Base-by-base conservation (phyloP, 2,797 vertebrate species). In the Stomatorhinus walkeri region DNA sequence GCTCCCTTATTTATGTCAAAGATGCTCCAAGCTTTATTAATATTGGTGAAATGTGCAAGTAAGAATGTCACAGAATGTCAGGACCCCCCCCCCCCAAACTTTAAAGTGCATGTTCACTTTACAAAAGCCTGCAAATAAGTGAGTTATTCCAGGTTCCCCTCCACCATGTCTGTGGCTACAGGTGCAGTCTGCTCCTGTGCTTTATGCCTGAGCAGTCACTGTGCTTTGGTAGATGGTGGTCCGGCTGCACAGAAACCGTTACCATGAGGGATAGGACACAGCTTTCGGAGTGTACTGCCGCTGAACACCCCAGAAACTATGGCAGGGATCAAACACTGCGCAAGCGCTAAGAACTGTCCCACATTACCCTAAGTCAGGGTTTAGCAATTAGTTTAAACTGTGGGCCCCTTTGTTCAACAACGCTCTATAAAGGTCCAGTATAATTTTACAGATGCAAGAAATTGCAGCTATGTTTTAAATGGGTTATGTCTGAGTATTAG, bases 111-210 rank as follows among this genome's bases (percentile, higher is more conserved):
- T 9, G 8, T 95, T 95, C 91, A 96, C 95, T 95, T 92, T 96
- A 95, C 89, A 96, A 90, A 85, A 96, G 95, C 94, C 96, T 94
- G 92, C 95, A 95, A 93, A 96, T 96, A 87, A 96, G 93, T 93
- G 96, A 96, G 91, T 96, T 95, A 4, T 92, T 96, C 95, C 95
- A 96, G 92, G 16, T 56, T n/a, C 19, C 54, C 94, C 94, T 96
- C 96, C 95, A 95, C 95, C 95, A 96, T 96, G 93, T 95, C 94
- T 95, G 93, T 93, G 91, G 89, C 52, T 7, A 22, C 68, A 90
- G 9, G n/a, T 12, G 6, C 7, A 64, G 8, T 64, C 3, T 28
- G 9, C 61, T 24, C 61, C 8, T 56, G 5, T 7, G 54, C 54
- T 56, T 56, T 56, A 56, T n/a, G 54, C 4, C 16, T 56, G 54